Conservation (phyloP, 2,888 invertebrate genomes). For the Pammene aurita region DNA sequence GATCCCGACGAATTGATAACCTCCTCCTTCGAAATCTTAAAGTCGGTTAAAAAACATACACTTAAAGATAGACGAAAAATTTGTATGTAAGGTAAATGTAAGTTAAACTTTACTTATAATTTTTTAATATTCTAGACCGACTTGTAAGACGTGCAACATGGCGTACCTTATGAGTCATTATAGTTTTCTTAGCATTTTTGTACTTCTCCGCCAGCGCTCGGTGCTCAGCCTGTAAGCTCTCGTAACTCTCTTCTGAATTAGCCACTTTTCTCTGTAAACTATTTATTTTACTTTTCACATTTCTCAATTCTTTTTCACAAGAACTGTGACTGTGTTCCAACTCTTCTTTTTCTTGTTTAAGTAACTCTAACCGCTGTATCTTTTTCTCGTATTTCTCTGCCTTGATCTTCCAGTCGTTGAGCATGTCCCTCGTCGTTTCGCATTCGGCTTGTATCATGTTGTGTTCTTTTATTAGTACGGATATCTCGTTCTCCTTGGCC, state of each 20-base stretch:
- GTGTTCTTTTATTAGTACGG: constrained; percentile 73
- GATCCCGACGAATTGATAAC: no score
- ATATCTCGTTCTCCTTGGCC: constrained; percentile 79
- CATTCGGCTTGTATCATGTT: constrained; percentile 67
- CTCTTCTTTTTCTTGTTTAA: constrained; percentile 72
- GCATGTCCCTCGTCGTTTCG: constrained; percentile 65
- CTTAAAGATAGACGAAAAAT: no score
- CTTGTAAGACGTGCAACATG: neutral
- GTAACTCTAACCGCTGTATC: constrained; percentile 58
- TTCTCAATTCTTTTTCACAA: constrained; percentile 64
- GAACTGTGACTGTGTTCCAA: constrained; percentile 63
- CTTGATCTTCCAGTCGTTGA: constrained; percentile 68
- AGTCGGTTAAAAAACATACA: no score
- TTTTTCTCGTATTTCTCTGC: constrained; percentile 71
- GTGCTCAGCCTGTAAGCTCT: constrained; percentile 70
- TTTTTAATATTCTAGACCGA: no score
- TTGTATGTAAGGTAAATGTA: no score
- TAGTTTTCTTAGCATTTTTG: constrained; percentile 84
- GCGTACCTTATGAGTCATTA: constrained; percentile 84
- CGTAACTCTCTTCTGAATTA: constrained; percentile 69
- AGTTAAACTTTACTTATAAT: no score
- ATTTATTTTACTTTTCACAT: constrained; percentile 69
- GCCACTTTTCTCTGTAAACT: constrained; percentile 73
- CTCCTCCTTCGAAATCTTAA: no score
- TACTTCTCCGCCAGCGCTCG: constrained; percentile 83